Evolutionary conservation across 1,140 invertebrate genomes (phyloP).

Genomic region (Scaptomyza hsui): DNA sequence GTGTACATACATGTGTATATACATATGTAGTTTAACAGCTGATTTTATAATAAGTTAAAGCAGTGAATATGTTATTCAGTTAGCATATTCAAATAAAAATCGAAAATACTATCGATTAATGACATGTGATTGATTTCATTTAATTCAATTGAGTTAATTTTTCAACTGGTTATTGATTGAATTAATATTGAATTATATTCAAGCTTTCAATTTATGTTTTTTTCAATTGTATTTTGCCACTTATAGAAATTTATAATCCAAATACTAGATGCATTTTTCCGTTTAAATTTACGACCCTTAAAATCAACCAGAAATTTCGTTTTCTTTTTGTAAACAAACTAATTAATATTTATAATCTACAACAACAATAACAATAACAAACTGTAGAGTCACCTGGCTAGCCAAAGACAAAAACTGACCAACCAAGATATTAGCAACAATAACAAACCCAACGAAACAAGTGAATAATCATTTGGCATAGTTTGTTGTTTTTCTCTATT

Average conservation of each 20-base stretch:
- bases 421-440: conserved; percentile 9
- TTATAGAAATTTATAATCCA: conserved; percentile 45
- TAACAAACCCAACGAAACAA: conserved; percentile 32
- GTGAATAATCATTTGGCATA: conserved; percentile 45
- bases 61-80: not conserved
- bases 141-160: no score
- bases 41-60: conserved; percentile 14
- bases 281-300: conserved; percentile 56
- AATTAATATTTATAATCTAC: conserved; percentile 74
- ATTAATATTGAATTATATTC: no score
- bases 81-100: not conserved
- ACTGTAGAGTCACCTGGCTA: conserved; percentile 43
- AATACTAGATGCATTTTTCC: conserved; percentile 64
- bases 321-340: conserved; percentile 74
- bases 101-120: conserved; percentile 3
- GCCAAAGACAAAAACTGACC: conserved; percentile 12
- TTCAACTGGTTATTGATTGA: no score
- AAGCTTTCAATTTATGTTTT: no score
- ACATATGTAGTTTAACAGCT: conserved; percentile 8
- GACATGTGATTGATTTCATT: not conserved
- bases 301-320: conserved; percentile 62
- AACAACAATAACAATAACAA: conserved; percentile 34
- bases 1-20: not conserved
- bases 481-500: conserved; percentile 31
- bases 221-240: not conserved